Evolutionary conservation across 1,140 invertebrate species (phyloP).

Genomic region (Hylaeus volcanicus): DNA sequence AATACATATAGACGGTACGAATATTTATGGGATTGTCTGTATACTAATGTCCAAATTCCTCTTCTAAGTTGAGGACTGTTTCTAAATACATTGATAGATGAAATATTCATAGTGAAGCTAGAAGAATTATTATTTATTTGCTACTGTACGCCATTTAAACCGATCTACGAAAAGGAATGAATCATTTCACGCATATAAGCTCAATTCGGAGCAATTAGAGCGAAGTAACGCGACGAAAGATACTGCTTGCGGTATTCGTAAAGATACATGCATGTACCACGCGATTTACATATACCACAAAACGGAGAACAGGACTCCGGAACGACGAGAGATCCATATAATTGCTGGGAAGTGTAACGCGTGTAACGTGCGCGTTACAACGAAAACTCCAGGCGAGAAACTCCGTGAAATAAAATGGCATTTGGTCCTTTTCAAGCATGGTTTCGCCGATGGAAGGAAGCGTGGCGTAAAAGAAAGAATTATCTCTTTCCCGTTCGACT

Average conservation of each 20-base stretch:
- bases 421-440: neutral
- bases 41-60: too few relatives aligned
- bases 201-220: neutral
- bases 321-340: neutral
- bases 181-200: neutral
- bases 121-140: too few relatives aligned
- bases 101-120: too few relatives aligned
- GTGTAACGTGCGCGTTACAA: neutral
- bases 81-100: too few relatives aligned
- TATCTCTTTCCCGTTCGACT: neutral
- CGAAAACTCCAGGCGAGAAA: neutral
- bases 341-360: neutral
- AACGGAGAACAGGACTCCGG: neutral
- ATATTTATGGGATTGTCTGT: too few relatives aligned
- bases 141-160: too few relatives aligned
- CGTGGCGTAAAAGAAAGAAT: neutral
- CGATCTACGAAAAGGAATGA: too few relatives aligned
- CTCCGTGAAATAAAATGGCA: neutral
- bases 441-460: neutral
- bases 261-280: conserved; percentile 7
- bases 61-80: too few relatives aligned
- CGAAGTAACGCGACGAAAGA: neutral
- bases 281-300: conserved; percentile 51
- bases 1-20: too few relatives aligned
- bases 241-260: neutral